Evolutionary conservation across 2,797 vertebrate genomes (phyloP).

Genomic region (Spondyliosoma cantharus): DNA sequence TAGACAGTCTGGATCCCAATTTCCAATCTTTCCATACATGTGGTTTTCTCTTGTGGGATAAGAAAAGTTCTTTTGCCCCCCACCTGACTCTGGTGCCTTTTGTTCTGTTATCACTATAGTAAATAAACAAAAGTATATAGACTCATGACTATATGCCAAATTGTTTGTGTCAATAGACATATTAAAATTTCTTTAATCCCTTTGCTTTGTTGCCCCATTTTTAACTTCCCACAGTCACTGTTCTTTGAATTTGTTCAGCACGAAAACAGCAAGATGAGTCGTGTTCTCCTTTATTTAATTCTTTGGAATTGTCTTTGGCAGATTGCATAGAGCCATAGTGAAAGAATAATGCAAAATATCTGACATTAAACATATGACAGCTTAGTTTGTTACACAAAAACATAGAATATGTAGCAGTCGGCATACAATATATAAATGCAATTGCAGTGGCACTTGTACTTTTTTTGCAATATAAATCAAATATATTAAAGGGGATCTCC

Average conservation of each 20-base stretch:
- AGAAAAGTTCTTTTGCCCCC: too few species aligned
- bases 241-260: background rate
- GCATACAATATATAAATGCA: constrained; percentile 67
- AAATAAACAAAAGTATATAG: too few species aligned
- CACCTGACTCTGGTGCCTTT: background rate
- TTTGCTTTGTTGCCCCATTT: background rate
- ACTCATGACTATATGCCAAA: background rate
- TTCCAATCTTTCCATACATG: background rate
- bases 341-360: constrained; percentile 69
- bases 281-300: constrained; percentile 69
- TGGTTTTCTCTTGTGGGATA: too few species aligned
- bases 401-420: constrained; percentile 55
- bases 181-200: background rate
- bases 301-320: constrained; percentile 67
- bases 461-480: constrained; percentile 76
- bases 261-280: constrained; percentile 31
- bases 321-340: constrained; percentile 70
- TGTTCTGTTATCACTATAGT: background rate
- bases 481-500: constrained; percentile 79
- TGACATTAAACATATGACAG: constrained; percentile 64
- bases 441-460: constrained; percentile 71
- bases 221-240: background rate
- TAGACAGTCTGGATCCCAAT: too few species aligned
- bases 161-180: background rate
- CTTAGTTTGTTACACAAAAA: constrained; percentile 55